Conservation (phyloP, 2,113 vertebrate genomes). For the mouse (Mus musculus) region GRCm39 chr10:20492501-20493000, state of each 20-base stretch:
- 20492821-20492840: neutral
- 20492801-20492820: neutral
- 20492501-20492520: neutral
- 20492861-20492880: neutral
- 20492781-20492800: slow-evolving; percentile 16
- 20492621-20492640: slow-evolving; percentile 13
- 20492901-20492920: slow-evolving; percentile 5
- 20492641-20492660: neutral
- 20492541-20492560: slow-evolving; percentile 26
- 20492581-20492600: slow-evolving; percentile 24
- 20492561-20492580: slow-evolving; percentile 51
- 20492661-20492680: neutral
- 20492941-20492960: slow-evolving; percentile 32
- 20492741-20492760: neutral
- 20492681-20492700: neutral
- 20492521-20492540: neutral
- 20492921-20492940: neutral
- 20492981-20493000: neutral
- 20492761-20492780: neutral
- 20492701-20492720: slow-evolving; percentile 1
- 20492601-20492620: neutral
- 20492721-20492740: neutral
- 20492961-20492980: neutral
- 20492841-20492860: slow-evolving; percentile 23
- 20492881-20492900: neutral